phyloP scores from a whole-genome alignment of 2,797 vertebrate species.

The Sebastes cheni region DNA sequence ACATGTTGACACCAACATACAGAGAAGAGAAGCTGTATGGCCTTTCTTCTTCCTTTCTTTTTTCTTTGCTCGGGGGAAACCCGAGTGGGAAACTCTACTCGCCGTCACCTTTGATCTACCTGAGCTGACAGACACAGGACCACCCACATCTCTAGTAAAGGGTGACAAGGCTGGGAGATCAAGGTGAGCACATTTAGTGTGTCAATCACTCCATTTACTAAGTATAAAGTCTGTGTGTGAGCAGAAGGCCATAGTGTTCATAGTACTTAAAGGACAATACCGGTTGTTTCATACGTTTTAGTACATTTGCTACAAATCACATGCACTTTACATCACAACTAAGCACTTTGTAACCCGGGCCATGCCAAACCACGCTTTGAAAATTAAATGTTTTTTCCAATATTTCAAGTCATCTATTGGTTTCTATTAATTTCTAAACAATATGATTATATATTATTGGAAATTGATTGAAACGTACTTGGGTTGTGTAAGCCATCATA shows the following conservation, averaged over 20 bases:
- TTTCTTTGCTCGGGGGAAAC: constrained; percentile 12
- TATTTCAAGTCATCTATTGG: background rate
- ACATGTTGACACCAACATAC: background rate
- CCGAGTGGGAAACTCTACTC: constrained; percentile 41
- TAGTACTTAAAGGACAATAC: background rate
- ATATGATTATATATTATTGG: background rate
- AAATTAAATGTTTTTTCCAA: background rate
- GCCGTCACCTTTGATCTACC: constrained; percentile 54
- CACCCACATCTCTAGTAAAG: constrained; percentile 48
- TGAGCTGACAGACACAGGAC: constrained; percentile 49
- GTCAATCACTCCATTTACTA: constrained; percentile 25
- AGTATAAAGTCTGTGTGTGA: background rate
- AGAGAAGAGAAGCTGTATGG: background rate
- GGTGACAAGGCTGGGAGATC: constrained; percentile 8
- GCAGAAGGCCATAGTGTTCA: background rate
- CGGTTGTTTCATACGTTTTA: background rate
- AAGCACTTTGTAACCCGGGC: background rate
- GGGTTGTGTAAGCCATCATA: background rate
- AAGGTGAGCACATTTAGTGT: constrained; percentile 27
- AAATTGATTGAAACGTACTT: background rate
- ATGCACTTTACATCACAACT: background rate
- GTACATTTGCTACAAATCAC: background rate
- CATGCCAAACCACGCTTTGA: background rate
- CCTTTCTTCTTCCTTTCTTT: background rate
- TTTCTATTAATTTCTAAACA: background rate